Base-by-base conservation (phyloP, 2,113 vertebrate genomes). In the Astur gentilis region DNA sequence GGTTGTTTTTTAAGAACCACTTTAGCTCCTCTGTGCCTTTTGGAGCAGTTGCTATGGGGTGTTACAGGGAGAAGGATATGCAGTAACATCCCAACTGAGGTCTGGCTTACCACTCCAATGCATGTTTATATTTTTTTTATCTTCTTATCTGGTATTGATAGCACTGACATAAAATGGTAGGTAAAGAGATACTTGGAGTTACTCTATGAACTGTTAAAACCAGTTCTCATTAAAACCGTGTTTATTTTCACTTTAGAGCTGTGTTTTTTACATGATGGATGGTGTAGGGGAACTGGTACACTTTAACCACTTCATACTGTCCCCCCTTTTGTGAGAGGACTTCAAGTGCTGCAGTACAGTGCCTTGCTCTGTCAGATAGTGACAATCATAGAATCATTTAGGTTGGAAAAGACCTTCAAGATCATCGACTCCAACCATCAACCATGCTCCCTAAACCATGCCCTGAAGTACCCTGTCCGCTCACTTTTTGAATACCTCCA, bases 11-110 rank as follows among this genome's bases (percentile, higher is more conserved):
- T 62, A 14, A 52, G 66, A 71, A 64, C 3, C 36, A 97, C 70
- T 95, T 92, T 2, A 97, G 84, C 70, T 94, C 90, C 61, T 90
- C 67, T 91, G 96, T 97, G 95, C 95, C 94, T 97, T 95, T 87
- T 83, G 64, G 81, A 93, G 60, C 66, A 86, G 71, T 80, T 85
- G 73, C 89, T 89, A 1, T 1, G 7, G 50, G 64, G 18, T 71
- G 67, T 92, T 96, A 67, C 23, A 69, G 55, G 60, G 69, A 82
- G 16, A 40, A 52, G 36, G 47, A 61, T 9, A 34, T 1, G 15
- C 64, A 71, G 86, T 71, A 50, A 80, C 54, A 89, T 40, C 81
- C 49, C 22, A 38, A 13, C 22, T 54, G 66, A 79, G 14, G 34
- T 81, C n/a, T 91, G 70, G 54, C 70, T 87, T 91, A n/a, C 44